phyloP scores from a whole-genome alignment of 1,140 invertebrate genomes.

The Tetragnatha versicolor region DNA sequence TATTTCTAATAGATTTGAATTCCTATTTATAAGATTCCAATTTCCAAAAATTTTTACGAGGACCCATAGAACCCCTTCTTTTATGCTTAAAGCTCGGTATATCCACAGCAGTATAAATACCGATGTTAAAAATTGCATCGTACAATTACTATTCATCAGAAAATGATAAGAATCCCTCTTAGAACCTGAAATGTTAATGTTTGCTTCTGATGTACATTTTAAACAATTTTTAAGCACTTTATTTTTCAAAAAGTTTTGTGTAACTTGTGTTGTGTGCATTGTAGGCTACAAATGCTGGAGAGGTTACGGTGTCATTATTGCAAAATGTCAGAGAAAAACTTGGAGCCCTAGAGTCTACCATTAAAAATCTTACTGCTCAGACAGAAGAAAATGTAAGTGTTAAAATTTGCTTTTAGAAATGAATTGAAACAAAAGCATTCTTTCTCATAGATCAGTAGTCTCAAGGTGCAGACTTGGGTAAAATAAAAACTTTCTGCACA shows the following conservation, averaged over 20 bases:
- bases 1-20: no score
- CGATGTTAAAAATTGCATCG: neutral
- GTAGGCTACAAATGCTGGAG: conserved; percentile 44
- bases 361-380: conserved; percentile 9
- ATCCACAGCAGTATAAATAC: neutral
- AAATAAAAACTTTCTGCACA: no score
- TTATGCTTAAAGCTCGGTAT: no score
- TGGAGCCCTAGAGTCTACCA: conserved; percentile 1
- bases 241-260: neutral
- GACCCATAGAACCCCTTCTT: no score
- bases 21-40: no score
- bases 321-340: conserved; percentile 13
- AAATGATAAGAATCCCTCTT: neutral
- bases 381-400: no score
- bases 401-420: no score
- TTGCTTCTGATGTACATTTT: neutral
- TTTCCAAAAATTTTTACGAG: no score
- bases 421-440: no score
- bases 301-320: conserved; percentile 2
- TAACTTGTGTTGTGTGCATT: neutral
- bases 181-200: neutral
- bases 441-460: no score
- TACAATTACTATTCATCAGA: neutral
- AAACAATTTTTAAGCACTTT: neutral
- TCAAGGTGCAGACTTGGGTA: no score